These are phyloP conservation scores for Bergia sp. DNA, from an alignment of 92 coral and sea anemone species.

Conservation along the genomic window DNA sequence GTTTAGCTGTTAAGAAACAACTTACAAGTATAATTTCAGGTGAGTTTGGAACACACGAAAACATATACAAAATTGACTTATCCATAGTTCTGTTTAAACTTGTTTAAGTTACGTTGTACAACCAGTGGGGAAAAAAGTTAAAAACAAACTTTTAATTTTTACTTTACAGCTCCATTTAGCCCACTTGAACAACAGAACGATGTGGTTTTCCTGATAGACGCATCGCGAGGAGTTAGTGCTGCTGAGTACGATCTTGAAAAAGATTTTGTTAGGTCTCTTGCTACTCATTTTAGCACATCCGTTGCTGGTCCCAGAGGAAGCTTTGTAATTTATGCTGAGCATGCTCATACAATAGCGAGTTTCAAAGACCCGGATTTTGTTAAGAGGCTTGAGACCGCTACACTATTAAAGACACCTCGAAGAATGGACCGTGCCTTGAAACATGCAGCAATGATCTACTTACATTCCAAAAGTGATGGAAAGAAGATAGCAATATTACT, in stretches of 20 bases:
- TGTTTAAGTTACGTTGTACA: too few species aligned
- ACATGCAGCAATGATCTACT: slow-evolving; percentile 36
- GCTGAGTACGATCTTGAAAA: slow-evolving; percentile 51
- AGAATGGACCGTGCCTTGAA: slow-evolving; percentile 40
- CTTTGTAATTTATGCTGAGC: slow-evolving; percentile 33
- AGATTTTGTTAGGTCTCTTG: slow-evolving; percentile 53
- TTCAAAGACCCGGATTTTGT: slow-evolving; percentile 32
- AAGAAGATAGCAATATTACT: slow-evolving; percentile 49
- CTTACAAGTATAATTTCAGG: too few species aligned
- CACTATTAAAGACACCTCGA: slow-evolving; percentile 28
- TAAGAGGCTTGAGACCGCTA: slow-evolving; percentile 36
- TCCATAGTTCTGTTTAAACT: background rate
- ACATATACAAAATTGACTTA: too few species aligned
- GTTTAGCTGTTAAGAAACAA: too few species aligned
- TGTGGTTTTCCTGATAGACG: slow-evolving; percentile 56
- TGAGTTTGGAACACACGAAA: too few species aligned
- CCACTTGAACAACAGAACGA: slow-evolving; percentile 41
- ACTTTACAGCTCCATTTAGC: slow-evolving; percentile 25
- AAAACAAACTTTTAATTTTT: background rate
- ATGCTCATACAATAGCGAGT: slow-evolving; percentile 33
- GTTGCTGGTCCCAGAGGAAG: slow-evolving; percentile 33
- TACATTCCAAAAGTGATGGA: slow-evolving; percentile 27
- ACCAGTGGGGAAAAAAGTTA: background rate
- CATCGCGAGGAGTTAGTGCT: slow-evolving; percentile 53
- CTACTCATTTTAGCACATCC: slow-evolving; percentile 34